Conservation (phyloP, 2,888 invertebrate species). For the Agrenia bidenticulata region DNA sequence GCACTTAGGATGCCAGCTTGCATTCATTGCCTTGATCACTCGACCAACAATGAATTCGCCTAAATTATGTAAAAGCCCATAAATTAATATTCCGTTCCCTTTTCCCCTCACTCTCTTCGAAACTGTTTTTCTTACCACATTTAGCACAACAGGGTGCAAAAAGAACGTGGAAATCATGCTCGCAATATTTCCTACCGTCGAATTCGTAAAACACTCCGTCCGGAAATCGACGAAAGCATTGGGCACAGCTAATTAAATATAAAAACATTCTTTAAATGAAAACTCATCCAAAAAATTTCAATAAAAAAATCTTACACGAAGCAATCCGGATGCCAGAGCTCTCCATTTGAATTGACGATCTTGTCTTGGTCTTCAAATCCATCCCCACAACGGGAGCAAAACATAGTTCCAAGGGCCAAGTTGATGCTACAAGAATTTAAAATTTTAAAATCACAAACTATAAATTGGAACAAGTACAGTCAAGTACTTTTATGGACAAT, state of each 20-base stretch:
- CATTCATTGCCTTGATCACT: slow-evolving; percentile 99
- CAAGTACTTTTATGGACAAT: no score
- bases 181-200: slow-evolving; percentile 98
- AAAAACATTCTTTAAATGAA: background rate
- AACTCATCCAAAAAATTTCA: slow-evolving; percentile 1
- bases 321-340: slow-evolving; percentile 97
- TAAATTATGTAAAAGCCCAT: no score
- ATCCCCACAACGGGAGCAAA: slow-evolving; percentile 92
- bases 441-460: slow-evolving; percentile 11
- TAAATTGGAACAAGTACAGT: no score
- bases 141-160: slow-evolving; percentile 84
- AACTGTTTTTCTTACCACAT: slow-evolving; percentile 63
- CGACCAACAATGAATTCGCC: slow-evolving; percentile 97
- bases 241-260: slow-evolving; percentile 72
- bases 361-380: slow-evolving; percentile 96
- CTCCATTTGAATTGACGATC: slow-evolving; percentile 97
- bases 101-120: no score
- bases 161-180: slow-evolving; percentile 96
- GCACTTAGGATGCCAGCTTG: slow-evolving; percentile 98
- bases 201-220: slow-evolving; percentile 98
- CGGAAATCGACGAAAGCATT: slow-evolving; percentile 96
- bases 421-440: slow-evolving; percentile 56
- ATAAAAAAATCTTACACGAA: slow-evolving; percentile 76
- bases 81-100: no score
- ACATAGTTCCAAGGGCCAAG: slow-evolving; percentile 89